phyloP scores from a whole-genome alignment of 92 coral and sea anemone genomes.

The Micromussa lordhowensis region DNA sequence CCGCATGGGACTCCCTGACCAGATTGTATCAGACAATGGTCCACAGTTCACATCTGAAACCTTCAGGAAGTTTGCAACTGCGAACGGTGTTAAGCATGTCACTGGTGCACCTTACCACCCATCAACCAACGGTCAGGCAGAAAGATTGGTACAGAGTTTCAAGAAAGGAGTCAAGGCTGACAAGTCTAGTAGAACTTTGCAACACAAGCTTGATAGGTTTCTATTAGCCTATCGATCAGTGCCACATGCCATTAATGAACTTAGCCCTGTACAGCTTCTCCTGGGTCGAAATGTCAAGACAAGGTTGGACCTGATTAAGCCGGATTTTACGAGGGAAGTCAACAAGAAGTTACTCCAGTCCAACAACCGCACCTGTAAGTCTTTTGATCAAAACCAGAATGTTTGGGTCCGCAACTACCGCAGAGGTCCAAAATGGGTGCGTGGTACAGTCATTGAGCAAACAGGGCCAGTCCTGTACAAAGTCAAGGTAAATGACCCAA shows the following conservation, averaged over 20 bases:
- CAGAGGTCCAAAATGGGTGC: constrained; percentile 42
- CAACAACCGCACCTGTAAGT: no score
- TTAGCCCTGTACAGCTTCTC: no score
- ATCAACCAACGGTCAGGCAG: constrained; percentile 64
- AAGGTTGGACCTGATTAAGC: constrained; percentile 6
- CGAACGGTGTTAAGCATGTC: neutral
- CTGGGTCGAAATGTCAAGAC: neutral
- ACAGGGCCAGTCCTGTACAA: constrained; percentile 58
- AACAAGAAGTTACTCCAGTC: neutral
- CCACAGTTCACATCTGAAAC: neutral
- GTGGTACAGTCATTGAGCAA: constrained; percentile 25
- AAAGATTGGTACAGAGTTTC: constrained; percentile 29
- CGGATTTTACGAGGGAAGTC: neutral
- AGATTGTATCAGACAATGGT: neutral
- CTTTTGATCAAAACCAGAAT: constrained; percentile 35
- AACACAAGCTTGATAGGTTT: constrained; percentile 15
- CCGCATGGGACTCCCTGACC: constrained; percentile 32
- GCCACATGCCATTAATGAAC: constrained; percentile 43
- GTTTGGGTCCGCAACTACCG: constrained; percentile 58
- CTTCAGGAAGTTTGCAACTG: neutral
- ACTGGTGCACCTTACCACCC: constrained; percentile 33
- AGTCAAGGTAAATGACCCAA: constrained; percentile 36
- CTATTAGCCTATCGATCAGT: constrained; percentile 40
- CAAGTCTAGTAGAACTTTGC: neutral
- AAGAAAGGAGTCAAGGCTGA: neutral